These are phyloP conservation scores for Hirundo rustica DNA, from an alignment of 2,797 vertebrate species.

Conservation along the genomic window DNA sequence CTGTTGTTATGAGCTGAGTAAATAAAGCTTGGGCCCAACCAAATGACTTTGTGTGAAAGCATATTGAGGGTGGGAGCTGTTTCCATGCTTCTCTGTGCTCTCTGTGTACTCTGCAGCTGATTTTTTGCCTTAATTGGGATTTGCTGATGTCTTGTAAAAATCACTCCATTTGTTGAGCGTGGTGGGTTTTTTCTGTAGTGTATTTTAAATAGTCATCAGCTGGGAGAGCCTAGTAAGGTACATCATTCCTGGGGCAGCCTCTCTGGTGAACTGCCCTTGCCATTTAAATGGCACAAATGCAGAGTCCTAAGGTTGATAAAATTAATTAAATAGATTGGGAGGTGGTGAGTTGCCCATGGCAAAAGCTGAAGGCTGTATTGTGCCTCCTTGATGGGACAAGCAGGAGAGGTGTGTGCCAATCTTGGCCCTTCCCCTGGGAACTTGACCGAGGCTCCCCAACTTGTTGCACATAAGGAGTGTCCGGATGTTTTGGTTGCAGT, in stretches of 20 bases:
- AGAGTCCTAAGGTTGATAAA: neutral
- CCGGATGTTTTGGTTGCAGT: neutral
- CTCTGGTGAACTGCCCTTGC: neutral
- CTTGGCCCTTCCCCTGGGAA: neutral
- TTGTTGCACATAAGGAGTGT: fast-evolving
- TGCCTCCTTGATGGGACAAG: neutral
- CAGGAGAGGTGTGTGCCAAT: neutral
- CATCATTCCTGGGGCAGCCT: neutral
- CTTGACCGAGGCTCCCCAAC: fast-evolving
- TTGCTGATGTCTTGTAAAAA: neutral
- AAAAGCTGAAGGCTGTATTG: neutral
- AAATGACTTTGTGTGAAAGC: neutral
- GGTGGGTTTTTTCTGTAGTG: neutral
- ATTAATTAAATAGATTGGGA: neutral
- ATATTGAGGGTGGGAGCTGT: constrained; percentile 1
- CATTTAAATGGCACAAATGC: neutral
- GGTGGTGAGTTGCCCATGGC: neutral
- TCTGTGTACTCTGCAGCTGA: neutral
- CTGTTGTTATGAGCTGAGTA: neutral
- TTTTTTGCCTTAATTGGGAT: constrained; percentile 1
- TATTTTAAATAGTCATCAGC: neutral
- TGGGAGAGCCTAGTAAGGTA: neutral
- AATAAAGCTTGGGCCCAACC: neutral
- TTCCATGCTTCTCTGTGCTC: neutral
- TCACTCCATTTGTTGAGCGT: neutral